These are phyloP conservation scores for Hephaestus fuliginosus DNA, from an alignment of 2,797 vertebrate genomes.

Conservation along the genomic window DNA sequence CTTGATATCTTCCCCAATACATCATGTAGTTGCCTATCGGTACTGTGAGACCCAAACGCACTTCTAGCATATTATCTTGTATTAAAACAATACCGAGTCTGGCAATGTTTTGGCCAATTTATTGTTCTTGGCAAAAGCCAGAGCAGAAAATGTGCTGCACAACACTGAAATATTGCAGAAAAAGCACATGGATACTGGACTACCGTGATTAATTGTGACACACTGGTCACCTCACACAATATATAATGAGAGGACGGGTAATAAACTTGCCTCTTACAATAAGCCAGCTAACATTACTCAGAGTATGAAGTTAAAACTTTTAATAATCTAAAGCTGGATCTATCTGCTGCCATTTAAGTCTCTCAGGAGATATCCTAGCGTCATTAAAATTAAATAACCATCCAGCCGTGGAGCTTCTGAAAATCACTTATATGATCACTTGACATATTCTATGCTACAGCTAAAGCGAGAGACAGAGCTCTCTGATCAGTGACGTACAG, in stretches of 20 bases:
- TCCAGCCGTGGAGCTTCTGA: neutral
- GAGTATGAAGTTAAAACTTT: conserved; percentile 15
- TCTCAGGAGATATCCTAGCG: conserved; percentile 7
- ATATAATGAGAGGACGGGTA: conserved; percentile 25
- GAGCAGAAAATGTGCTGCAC: conserved; percentile 20
- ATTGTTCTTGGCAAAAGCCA: conserved; percentile 43
- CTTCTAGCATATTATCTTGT: conserved; percentile 31
- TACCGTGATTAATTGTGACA: conserved; percentile 26
- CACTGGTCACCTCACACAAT: conserved; percentile 14
- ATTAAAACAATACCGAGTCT: conserved; percentile 34
- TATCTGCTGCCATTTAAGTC: conserved; percentile 25
- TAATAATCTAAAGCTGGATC: conserved; percentile 25
- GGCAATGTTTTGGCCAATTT: conserved; percentile 35
- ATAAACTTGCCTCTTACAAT: conserved; percentile 23
- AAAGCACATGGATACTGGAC: conserved; percentile 12
- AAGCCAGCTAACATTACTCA: conserved; percentile 21
- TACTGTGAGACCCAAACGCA: conserved; percentile 16
- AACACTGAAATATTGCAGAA: conserved; percentile 12
- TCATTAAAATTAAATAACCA: conserved; percentile 35
- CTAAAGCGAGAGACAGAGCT: neutral
- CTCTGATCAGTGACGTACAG: neutral
- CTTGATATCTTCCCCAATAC: conserved; percentile 44
- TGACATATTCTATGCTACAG: neutral
- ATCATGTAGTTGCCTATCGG: conserved; percentile 6
- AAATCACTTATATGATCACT: conserved; percentile 9